Conservation (phyloP, 2,888 invertebrate genomes). For the Nomada fucata region DNA sequence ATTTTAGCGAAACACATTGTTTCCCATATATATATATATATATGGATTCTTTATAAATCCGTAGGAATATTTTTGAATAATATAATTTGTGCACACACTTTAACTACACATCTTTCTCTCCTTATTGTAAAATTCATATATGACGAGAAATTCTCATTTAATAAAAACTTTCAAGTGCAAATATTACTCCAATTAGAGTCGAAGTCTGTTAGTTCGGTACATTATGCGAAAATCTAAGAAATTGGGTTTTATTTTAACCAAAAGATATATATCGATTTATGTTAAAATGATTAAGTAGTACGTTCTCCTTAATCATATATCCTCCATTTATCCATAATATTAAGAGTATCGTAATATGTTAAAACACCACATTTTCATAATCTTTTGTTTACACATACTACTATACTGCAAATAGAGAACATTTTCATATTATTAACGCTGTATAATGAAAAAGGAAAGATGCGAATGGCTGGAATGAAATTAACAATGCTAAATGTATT, state of each 20-base stretch:
- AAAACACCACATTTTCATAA: conserved; percentile 41
- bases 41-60: conserved; percentile 35
- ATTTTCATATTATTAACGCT: conserved; percentile 35
- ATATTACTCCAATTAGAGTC: conserved; percentile 27
- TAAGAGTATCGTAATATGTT: conserved; percentile 32
- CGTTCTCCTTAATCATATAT: conserved; percentile 43
- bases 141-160: conserved; percentile 10
- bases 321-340: conserved; percentile 38
- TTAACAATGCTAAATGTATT: conserved; percentile 47
- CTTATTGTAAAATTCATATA: conserved; percentile 30
- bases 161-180: conserved; percentile 24
- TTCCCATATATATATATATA: no score
- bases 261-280: conserved; percentile 40
- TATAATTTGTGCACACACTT: conserved; percentile 49
- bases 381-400: conserved; percentile 38
- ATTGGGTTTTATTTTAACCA: conserved; percentile 23
- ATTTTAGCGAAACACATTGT: background rate
- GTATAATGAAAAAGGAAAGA: conserved; percentile 36
- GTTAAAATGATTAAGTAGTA: conserved; percentile 55
- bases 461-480: conserved; percentile 51
- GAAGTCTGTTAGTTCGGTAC: conserved; percentile 17
- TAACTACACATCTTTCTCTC: conserved; percentile 24
- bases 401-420: conserved; percentile 33
- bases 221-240: conserved; percentile 25
- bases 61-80: conserved; percentile 45